Evolutionary conservation across 2,113 vertebrate genomes (phyloP).

Genomic region (Scomber scombrus): DNA sequence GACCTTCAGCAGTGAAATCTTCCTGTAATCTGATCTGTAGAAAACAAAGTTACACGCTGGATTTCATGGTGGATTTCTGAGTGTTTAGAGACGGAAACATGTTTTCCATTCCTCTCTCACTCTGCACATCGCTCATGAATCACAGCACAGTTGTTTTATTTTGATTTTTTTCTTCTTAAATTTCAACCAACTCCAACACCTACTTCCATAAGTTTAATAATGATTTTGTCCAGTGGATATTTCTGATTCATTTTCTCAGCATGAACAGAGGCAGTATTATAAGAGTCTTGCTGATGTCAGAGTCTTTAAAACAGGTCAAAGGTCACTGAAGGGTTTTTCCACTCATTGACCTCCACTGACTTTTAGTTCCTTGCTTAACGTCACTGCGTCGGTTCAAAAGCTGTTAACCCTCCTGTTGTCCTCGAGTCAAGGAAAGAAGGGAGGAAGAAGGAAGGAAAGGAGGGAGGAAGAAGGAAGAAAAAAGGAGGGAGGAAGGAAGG

Average conservation of each 20-base stretch:
- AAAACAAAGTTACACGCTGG: constrained; percentile 4
- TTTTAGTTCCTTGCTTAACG: no score
- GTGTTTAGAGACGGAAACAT: not conserved
- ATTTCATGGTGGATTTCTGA: not conserved
- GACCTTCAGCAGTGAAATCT: not conserved
- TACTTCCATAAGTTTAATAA: no score
- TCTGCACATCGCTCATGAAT: not conserved
- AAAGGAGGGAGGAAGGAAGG: no score
- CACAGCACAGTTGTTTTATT: not conserved
- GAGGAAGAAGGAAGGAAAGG: no score
- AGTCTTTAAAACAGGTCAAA: not conserved
- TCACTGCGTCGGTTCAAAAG: no score
- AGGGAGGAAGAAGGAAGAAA: no score
- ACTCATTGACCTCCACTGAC: not conserved
- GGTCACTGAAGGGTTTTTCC: not conserved
- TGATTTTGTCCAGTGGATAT: no score
- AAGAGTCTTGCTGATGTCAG: not conserved
- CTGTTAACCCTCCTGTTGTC: no score
- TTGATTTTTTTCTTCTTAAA: no score
- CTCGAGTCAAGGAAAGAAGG: no score
- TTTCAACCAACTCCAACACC: no score
- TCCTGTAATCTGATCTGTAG: not conserved
- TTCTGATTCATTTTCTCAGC: not conserved
- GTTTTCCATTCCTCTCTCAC: not conserved
- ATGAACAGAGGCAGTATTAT: not conserved